Percentiles rank a stretch among this genome's conserved stretches.
phyloP scores from a whole-genome alignment of 2,797 vertebrate species.

The Smutsia gigantea region DNA sequence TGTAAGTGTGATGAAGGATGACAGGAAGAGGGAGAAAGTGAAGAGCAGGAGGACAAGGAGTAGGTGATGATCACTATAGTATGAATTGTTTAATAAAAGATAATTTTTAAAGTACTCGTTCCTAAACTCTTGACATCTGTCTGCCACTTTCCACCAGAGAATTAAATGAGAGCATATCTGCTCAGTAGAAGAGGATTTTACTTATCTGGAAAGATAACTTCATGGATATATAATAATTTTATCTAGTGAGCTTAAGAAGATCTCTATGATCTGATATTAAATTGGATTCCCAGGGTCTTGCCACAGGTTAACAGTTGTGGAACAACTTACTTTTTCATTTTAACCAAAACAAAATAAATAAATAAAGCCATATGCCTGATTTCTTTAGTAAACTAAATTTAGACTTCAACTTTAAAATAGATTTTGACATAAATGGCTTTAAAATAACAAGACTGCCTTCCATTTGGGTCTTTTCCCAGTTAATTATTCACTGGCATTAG shows the following conservation, averaged over 20 bases:
- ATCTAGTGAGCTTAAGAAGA: conserved; percentile 49
- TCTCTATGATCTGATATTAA: not conserved
- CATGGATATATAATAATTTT: not conserved
- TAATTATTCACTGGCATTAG: conserved; percentile 82
- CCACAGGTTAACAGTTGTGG: conserved; percentile 50
- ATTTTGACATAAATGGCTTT: conserved; percentile 66
- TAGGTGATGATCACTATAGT: not conserved
- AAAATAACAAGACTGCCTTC: conserved; percentile 70
- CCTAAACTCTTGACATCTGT: not conserved
- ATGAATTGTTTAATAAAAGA: not conserved
- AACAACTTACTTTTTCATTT: conserved; percentile 33
- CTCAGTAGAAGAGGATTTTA: not conserved
- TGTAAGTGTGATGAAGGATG: not conserved
- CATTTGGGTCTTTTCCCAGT: conserved; percentile 73
- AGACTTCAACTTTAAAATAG: conserved; percentile 71
- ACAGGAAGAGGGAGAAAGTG: not conserved
- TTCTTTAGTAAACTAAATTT: conserved; percentile 55
- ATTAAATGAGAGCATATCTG: not conserved
- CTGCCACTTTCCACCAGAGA: not conserved
- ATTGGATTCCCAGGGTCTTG: conserved; percentile 13
- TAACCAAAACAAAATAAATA: not conserved
- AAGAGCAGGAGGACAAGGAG: fast-evolving
- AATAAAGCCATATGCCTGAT: conserved; percentile 50
- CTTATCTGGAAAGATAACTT: conserved; percentile 34
- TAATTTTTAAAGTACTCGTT: not conserved